phyloP scores from a whole-genome alignment of 2,797 vertebrate species.

The Toxotes lorentzi region DNA sequence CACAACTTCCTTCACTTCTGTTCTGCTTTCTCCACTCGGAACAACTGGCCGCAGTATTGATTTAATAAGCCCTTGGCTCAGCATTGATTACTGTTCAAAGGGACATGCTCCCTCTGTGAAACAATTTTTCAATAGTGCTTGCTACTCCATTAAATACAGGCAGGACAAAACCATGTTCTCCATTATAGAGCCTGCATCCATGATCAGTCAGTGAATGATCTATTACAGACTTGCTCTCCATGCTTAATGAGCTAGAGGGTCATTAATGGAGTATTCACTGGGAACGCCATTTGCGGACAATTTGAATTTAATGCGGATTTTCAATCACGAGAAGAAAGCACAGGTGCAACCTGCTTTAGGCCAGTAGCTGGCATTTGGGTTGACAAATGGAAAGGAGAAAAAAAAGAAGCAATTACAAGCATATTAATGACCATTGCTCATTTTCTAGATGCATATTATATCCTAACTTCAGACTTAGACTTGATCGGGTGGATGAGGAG shows the following conservation, averaged over 20 bases:
- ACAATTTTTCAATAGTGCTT: conserved; percentile 68
- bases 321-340: conserved; percentile 40
- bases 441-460: conserved; percentile 33
- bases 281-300: conserved; percentile 57
- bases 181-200: conserved; percentile 58
- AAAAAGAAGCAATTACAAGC: conserved; percentile 30
- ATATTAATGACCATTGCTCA: conserved; percentile 35
- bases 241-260: conserved; percentile 59
- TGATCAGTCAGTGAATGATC: conserved; percentile 67
- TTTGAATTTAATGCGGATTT: conserved; percentile 64
- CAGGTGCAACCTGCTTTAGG: conserved; percentile 41
- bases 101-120: conserved; percentile 48
- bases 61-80: conserved; percentile 64
- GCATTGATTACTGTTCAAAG: conserved; percentile 73
- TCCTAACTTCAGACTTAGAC: conserved; percentile 21
- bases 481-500: conserved; percentile 4
- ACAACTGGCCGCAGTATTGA: conserved; percentile 62
- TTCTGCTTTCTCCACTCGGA: conserved; percentile 20
- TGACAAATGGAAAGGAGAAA: conserved; percentile 40
- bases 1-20: neutral
- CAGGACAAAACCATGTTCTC: conserved; percentile 71
- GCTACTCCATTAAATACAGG: conserved; percentile 72
- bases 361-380: conserved; percentile 24
- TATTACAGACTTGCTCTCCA: conserved; percentile 45
- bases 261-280: conserved; percentile 59